A percentile compares a stretch with the other conserved stretches of the same genome.
Evolutionary conservation across 2,888 invertebrate species (phyloP).

Genomic region (Platycnemis pennipes): DNA sequence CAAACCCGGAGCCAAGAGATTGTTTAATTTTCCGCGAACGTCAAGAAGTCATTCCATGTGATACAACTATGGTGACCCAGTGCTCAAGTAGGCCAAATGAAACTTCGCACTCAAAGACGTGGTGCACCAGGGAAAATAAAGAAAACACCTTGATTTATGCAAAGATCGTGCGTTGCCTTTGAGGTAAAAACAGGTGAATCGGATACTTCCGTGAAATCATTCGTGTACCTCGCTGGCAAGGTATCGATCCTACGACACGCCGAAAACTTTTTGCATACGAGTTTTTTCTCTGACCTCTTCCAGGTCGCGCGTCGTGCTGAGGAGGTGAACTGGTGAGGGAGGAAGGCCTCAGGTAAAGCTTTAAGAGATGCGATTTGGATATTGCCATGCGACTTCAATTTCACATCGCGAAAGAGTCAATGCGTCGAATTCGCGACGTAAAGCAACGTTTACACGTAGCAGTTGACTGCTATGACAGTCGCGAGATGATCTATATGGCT

Average conservation of each 20-base stretch:
- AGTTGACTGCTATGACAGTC: no score
- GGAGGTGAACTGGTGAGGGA: background rate
- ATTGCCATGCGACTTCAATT: no score
- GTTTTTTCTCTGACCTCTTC: background rate
- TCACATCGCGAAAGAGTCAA: no score
- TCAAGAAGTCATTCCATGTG: no score
- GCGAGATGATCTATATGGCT: no score
- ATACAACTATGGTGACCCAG: background rate
- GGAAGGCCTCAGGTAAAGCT: background rate
- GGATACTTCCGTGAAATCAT: slow-evolving; percentile 3
- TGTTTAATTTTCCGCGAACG: no score
- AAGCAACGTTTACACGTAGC: no score
- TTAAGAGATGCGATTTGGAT: background rate
- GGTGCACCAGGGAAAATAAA: background rate
- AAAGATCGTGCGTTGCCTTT: background rate
- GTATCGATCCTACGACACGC: background rate
- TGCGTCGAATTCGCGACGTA: no score
- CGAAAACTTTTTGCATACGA: background rate
- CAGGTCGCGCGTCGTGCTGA: background rate
- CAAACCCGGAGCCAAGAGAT: no score
- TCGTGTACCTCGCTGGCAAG: background rate
- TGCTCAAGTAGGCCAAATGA: background rate
- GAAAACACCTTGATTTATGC: background rate
- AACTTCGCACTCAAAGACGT: background rate
- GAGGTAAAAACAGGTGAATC: background rate